Conservation (phyloP, 2,113 vertebrate species). For the Craseonycteris thonglongyai region DNA sequence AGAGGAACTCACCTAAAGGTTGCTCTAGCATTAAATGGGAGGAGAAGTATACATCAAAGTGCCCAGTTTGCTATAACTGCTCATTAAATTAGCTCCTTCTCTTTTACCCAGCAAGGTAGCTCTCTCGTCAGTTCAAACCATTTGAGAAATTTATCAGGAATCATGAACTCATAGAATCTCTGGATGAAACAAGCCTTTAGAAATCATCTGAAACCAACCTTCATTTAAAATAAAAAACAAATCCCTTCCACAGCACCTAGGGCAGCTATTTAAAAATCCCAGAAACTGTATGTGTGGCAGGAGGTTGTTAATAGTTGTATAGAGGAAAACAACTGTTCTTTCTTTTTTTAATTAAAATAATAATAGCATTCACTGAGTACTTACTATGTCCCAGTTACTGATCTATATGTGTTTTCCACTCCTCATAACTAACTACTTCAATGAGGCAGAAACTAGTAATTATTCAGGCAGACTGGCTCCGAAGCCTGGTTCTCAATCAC, state of each 20-base stretch:
- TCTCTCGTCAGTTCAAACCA: neutral
- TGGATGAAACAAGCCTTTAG: neutral
- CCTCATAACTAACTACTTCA: neutral
- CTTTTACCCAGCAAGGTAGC: neutral
- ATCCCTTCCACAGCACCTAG: neutral
- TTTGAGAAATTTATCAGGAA: neutral
- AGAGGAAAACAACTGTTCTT: neutral
- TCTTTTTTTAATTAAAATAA: neutral
- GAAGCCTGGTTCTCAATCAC: neutral
- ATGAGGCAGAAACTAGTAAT: neutral
- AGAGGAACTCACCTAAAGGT: neutral
- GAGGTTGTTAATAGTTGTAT: neutral
- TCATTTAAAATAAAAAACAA: slow-evolving; percentile 9
- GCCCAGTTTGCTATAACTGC: neutral
- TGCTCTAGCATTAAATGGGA: neutral
- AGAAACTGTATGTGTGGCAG: too few relatives aligned
- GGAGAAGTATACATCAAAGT: neutral
- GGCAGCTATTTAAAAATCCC: neutral
- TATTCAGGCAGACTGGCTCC: neutral
- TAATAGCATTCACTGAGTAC: neutral
- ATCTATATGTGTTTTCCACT: neutral
- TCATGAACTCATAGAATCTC: neutral
- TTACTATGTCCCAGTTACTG: neutral
- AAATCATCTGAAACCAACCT: neutral
- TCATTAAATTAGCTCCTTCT: neutral